Evolutionary conservation across 2,113 vertebrate species (phyloP), one percentile per base, ranked within the genome.

Genomic region (Paratilapia polleni): DNA sequence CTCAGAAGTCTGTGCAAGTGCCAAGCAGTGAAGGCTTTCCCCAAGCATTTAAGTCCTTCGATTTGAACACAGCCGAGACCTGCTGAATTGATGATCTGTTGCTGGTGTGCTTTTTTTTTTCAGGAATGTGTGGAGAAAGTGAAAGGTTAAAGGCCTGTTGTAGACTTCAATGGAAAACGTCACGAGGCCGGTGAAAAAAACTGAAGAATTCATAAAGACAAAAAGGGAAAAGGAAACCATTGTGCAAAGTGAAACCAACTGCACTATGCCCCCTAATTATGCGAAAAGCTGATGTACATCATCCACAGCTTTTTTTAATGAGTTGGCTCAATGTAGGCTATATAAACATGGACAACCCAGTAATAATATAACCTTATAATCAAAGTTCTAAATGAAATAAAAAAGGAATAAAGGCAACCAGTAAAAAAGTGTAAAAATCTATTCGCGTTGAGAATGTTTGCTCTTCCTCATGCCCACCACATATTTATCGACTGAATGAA

Each of bases 201-300:
- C 7, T 15, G 24, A 28, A 49, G 26, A 70, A 70, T 70, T 12
- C 1, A 20, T 49, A 28, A 73, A 52, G 47, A 52, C 13, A 13
- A 15, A 47, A 3, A 13, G 41, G 11, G 1, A 31, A 73, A 52
- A 31, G 26, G 31, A 52, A 73, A 52, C 3, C 20, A 31, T 20
- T 0, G 47, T 52, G 17, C 17, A 73, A 73, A 52, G 17, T 52
- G 47, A 52, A 73, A 31, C 47, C 17, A 11, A 8, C 47, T 2
- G 24, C 43, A 31, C 43, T 31, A 31, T 31, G 11, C 64, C 15
- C 64, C 15, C 2, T 28, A 26, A 28, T 70, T 70, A 28, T 70
- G 3, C 22, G 49, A 49, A 3, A 0, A 70, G 10, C 0, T 11
- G 43, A 73, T 73, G 3, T 4, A 70, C 1, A 1, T 70, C 9